Evolutionary conservation across 1,140 invertebrate genomes (phyloP), one percentile per base, ranked within the genome.

Genomic region (Chionoecetes opilio): DNA sequence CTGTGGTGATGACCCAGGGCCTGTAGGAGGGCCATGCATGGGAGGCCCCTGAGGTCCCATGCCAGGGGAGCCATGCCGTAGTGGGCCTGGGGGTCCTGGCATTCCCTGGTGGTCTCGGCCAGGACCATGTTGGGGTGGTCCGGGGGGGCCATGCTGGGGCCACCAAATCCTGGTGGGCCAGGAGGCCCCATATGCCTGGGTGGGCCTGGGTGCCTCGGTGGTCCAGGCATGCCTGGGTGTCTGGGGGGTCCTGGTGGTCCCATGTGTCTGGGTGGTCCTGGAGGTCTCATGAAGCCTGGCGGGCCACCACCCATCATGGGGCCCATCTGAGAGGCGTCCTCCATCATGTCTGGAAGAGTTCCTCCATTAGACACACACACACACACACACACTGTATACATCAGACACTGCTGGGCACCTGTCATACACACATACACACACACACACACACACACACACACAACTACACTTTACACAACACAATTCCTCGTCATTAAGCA

Each of bases 291-390:
- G 53, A 91, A 94, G 17, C 93, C 93, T 26, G 93, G 88, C 31
- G 93, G 93, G 17, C 94, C 94, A 92, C 90, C 94, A 86, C 94
- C 94, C 94, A 95, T 95, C 94, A 95, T 95, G 0, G 89, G 94
- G 82, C 91, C 91, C 94, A 95, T 95, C 84, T 87, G 94, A 53
- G 88, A 41, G 32, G 46, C 82, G 87, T 95, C 90, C 86, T 86
- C 75, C 94, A 95, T 95, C 94, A 95, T 95, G 46, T 95, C 94
- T 95, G 94, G 86, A 91, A 94, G 17, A 91, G 17, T 29, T 41
- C 37, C 26, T n/a, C 31, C 17, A 29, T 31, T 1, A 31, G 26
- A 31, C 29, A 32, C 31, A 82, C n/a, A n/a, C n/a, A n/a, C n/a
- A n/a, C 5, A n/a, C n/a, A n/a, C n/a, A n/a, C n/a, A n/a, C n/a